phyloP scores from a whole-genome alignment of 2,888 invertebrate genomes.

The Latrodectus elegans region DNA sequence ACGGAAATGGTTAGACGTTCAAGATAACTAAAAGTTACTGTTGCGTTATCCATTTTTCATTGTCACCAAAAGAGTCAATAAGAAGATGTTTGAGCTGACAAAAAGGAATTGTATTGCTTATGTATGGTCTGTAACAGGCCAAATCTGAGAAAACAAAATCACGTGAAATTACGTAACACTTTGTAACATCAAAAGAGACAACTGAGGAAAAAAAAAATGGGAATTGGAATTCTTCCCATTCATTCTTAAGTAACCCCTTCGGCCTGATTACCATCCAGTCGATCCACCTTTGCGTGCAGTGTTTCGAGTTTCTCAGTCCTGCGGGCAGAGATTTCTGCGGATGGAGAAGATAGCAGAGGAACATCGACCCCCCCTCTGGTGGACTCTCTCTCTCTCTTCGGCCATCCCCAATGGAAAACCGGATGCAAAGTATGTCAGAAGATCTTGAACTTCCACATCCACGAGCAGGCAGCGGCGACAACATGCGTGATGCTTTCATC shows the following conservation, averaged over 20 bases:
- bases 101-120: too few relatives aligned
- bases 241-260: not conserved
- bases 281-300: not conserved
- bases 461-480: not conserved
- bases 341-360: conserved; percentile 3
- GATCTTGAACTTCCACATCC: conserved; percentile 42
- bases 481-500: not conserved
- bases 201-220: too few relatives aligned
- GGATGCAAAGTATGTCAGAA: conserved; percentile 59
- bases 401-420: conserved; percentile 31
- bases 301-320: not conserved
- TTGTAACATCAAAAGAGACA: too few relatives aligned
- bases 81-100: too few relatives aligned
- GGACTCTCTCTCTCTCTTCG: conserved; percentile 10
- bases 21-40: too few relatives aligned
- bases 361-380: conserved; percentile 19
- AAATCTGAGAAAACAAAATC: too few relatives aligned
- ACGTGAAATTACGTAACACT: too few relatives aligned
- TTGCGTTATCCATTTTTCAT: too few relatives aligned
- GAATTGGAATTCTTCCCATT: not conserved
- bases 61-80: too few relatives aligned
- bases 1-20: too few relatives aligned
- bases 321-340: not conserved
- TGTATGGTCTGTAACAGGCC: too few relatives aligned
- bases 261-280: not conserved